Percentiles rank a stretch among this genome's conserved stretches.
Evolutionary conservation across 1,140 invertebrate species (phyloP).

Genomic region (Eufriesea mexicana): DNA sequence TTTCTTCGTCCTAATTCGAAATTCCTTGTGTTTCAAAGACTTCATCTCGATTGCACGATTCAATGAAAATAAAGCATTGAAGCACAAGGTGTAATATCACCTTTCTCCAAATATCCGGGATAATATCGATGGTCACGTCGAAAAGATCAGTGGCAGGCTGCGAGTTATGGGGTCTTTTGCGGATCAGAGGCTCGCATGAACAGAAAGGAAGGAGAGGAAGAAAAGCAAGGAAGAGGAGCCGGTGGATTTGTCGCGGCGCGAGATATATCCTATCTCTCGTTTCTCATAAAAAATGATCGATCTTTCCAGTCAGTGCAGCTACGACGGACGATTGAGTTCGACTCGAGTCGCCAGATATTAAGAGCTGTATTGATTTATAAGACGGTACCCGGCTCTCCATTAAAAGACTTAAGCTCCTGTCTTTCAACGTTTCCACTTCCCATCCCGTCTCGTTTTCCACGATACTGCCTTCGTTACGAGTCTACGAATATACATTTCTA

Average conservation of each 20-base stretch:
- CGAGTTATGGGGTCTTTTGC: slow-evolving; percentile 50
- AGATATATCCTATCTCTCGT: slow-evolving; percentile 39
- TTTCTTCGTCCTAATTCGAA: neutral
- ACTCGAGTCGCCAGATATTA: slow-evolving; percentile 56
- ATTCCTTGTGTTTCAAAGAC: neutral
- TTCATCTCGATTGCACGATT: slow-evolving; percentile 10
- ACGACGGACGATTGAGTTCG: slow-evolving; percentile 39
- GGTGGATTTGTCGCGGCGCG: slow-evolving; percentile 61
- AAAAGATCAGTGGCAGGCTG: slow-evolving; percentile 39
- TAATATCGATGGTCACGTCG: slow-evolving; percentile 52
- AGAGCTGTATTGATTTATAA: slow-evolving; percentile 53
- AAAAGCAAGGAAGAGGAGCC: slow-evolving; percentile 17
- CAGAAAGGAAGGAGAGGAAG: slow-evolving; percentile 14
- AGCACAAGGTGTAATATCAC: slow-evolving; percentile 26
- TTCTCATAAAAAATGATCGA: slow-evolving; percentile 69
- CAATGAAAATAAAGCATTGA: slow-evolving; percentile 22
- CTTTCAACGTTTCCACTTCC: neutral
- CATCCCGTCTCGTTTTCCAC: neutral
- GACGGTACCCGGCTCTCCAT: slow-evolving; percentile 4
- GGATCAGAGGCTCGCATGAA: slow-evolving; percentile 50
- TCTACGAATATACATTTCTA: no score
- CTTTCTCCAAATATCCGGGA: slow-evolving; percentile 40
- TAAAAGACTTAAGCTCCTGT: slow-evolving; percentile 21
- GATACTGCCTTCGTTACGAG: no score
- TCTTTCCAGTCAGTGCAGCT: slow-evolving; percentile 42